Base-by-base conservation (phyloP, 2,113 vertebrate species). In the Ursus arctos region DNA sequence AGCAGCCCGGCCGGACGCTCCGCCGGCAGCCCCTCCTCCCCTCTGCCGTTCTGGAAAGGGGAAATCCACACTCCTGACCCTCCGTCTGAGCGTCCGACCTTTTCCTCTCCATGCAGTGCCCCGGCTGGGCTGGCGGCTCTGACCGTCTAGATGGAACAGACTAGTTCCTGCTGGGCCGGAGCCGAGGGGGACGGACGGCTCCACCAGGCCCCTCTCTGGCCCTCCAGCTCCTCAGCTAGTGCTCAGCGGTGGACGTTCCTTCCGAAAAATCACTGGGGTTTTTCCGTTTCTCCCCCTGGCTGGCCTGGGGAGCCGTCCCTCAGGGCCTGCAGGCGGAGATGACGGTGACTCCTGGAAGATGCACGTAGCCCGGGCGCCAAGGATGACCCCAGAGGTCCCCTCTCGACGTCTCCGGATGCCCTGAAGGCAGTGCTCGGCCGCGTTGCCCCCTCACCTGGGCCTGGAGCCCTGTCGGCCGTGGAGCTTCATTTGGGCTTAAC, bases 361-460 rank as follows among this genome's bases (percentile, higher is more conserved):
- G 31, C 18, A 1, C 11, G 6, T 12, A 28, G 22, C 76, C 31
- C 2, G 0, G 22, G 19, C 7, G 1, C 53, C 43, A 2, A n/a
- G 57, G 72, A 31, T 28, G 88, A 55, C 40, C 81, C 74, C 4
- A 6, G 47, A 55, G 84, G 24, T 31, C 21, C 10, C 6, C 0
- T 0, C 26, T 8, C 0, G 0, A 8, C 4, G 1, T 43, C 0
- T 9, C 43, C n/a, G 13, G 8, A n/a, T 36, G 53, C 49, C 33
- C 16, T 0, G 80, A n/a, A 61, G 69, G 21, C 57, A 1, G 33
- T 16, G 21, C 51, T 40, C 49, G n/a, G 22, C 49, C 1, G 0
- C 0, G 0, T 7, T 3, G 40, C 28, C 72, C 26, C 53, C 74
- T 88, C 4, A 1, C 71, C 59, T 0, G 18, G 19, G 18, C 83